Evolutionary conservation across 2,797 vertebrate species (phyloP), one percentile per base, ranked within the genome.

Genomic region (Pangasius krempfi): DNA sequence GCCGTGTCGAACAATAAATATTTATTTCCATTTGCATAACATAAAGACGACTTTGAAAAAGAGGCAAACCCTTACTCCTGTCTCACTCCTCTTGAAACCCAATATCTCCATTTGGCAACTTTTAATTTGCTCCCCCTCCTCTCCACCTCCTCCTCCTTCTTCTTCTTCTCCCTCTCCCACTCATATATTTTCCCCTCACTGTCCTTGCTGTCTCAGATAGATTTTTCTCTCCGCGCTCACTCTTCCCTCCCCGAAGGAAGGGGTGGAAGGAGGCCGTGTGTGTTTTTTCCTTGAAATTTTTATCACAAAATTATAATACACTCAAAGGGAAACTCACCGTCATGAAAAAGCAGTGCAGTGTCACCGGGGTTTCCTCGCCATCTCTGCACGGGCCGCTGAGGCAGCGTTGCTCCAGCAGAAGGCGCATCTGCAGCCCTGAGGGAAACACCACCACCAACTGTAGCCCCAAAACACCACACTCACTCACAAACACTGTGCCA

Each of bases 231-330:
- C 94, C 94, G 94, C 96, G 96, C 96, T 96, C 96, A 95, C 97
- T 96, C 96, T 96, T 97, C 97, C 98, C 98, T 98, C 97, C 97
- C 98, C 97, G 96, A 96, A 97, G 96, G 96, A 96, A 97, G 97
- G 96, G 97, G 97, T 97, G 97, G 98, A 98, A 98, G 97, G 97
- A 97, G 97, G 95, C 95, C 97, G 97, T 97, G 97, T 98, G 97
- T 96, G 97, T 98, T 98, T 97, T 97, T 98, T 97, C 98, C 98
- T 98, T 98, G 98, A 99, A 99, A 99, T 97, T 99, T 99, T 99
- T 99, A 99, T 99, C 98, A 98, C 98, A 99, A 99, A 99, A 99
- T 99, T 99, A 99, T 98, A 99, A 99, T 99, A 99, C 98, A 99
- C 98, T 99, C 98, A 98, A 98, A 99, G 98, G 98, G 98, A 98